These are phyloP conservation scores for Glossosoma conforme DNA, from an alignment of 1,140 invertebrate species.

Conservation along the genomic window DNA sequence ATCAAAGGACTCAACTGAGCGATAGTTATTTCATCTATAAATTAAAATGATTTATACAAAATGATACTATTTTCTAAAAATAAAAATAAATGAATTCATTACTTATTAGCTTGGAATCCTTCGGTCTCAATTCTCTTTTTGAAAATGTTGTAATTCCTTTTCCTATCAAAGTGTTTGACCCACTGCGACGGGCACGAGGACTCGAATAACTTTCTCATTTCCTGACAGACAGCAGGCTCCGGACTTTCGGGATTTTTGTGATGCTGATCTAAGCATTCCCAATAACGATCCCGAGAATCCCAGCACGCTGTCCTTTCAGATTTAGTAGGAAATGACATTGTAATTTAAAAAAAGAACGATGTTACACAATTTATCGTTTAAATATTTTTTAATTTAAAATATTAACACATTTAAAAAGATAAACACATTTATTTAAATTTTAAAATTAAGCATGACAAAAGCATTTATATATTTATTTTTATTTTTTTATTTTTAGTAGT, in stretches of 20 bases:
- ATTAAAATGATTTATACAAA: conserved; percentile 1
- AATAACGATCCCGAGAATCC: conserved; percentile 78
- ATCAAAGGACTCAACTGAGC: no score
- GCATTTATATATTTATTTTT: conserved; percentile 2
- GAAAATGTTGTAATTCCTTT: conserved; percentile 80
- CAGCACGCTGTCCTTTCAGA: conserved; percentile 77
- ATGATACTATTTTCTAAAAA: conserved; percentile 36
- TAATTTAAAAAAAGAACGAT: conserved; percentile 27
- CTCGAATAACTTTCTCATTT: conserved; percentile 75
- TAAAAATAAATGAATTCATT: not conserved
- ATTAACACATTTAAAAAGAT: not conserved
- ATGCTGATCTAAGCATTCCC: conserved; percentile 79
- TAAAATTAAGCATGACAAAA: not conserved
- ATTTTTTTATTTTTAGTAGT: conserved; percentile 2
- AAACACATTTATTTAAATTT: conserved; percentile 5
- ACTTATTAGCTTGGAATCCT: conserved; percentile 58
- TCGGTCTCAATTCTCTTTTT: conserved; percentile 82
- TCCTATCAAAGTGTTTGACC: conserved; percentile 93
- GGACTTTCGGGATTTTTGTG: conserved; percentile 39
- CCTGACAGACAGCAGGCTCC: conserved; percentile 58
- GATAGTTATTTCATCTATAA: no score
- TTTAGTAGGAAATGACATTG: conserved; percentile 82
- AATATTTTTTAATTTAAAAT: conserved; percentile 9
- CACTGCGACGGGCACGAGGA: conserved; percentile 78
- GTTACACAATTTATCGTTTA: not conserved